Evolutionary conservation across 2,113 vertebrate species (phyloP).

Genomic region (Thryonomys swinderianus): DNA sequence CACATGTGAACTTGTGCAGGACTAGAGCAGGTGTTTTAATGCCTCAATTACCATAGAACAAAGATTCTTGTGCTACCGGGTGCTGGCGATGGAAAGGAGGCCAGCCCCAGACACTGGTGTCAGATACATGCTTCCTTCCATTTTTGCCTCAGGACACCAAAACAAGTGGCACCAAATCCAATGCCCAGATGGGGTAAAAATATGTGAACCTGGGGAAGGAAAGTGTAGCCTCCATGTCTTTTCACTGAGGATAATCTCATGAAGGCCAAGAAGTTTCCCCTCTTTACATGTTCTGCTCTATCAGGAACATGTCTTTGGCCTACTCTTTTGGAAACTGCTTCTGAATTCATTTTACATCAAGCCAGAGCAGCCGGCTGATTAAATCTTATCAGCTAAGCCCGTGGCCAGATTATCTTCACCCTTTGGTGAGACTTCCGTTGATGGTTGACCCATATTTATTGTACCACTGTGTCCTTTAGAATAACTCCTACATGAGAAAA

Average conservation of each 20-base stretch:
- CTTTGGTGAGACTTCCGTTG: background rate
- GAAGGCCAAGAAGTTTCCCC: background rate
- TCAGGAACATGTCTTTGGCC: background rate
- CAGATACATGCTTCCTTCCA: background rate
- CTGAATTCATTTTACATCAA: background rate
- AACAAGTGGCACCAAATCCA: background rate
- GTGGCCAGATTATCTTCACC: background rate
- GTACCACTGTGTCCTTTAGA: background rate
- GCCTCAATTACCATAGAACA: background rate
- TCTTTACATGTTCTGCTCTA: background rate
- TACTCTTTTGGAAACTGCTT: background rate
- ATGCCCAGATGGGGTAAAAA: background rate
- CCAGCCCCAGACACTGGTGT: background rate
- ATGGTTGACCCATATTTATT: background rate
- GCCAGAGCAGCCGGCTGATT: background rate
- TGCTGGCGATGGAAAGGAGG: background rate
- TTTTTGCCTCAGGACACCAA: background rate
- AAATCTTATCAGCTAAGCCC: background rate
- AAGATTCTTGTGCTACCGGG: background rate
- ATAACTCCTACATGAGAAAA: conserved; percentile 47
- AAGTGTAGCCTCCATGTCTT: background rate
- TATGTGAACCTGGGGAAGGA: background rate
- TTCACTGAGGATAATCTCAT: background rate
- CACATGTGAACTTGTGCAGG: background rate
- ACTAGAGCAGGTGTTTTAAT: background rate